Percentiles rank a stretch among this genome's conserved stretches.
Conservation (phyloP, 2,113 vertebrate species). For the Hydropotes inermis region DNA sequence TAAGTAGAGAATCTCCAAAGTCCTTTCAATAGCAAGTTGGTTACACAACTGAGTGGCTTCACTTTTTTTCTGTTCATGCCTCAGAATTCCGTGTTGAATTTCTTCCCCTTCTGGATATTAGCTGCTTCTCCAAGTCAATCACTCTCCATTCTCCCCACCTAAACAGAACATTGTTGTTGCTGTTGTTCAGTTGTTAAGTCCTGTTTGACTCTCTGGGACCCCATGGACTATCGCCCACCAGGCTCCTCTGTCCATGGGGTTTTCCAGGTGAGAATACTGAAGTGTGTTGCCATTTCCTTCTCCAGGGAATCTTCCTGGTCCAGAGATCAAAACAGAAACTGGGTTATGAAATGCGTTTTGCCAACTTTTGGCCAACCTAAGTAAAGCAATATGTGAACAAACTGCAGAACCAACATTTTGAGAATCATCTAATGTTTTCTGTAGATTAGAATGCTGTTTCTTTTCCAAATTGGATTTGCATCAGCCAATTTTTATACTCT, state of each 20-base stretch:
- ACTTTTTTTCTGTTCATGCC: neutral
- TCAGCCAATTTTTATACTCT: neutral
- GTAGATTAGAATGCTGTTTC: neutral
- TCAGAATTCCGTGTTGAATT: neutral
- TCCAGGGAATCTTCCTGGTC: neutral
- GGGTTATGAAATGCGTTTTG: neutral
- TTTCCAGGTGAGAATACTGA: neutral
- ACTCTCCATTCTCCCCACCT: neutral
- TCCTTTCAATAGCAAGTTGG: neutral
- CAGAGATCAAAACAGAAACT: neutral
- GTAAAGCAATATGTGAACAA: neutral
- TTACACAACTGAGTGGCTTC: neutral
- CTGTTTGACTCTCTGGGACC: neutral
- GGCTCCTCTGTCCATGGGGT: neutral
- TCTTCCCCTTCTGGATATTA: neutral
- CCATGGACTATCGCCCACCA: neutral
- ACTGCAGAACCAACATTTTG: neutral
- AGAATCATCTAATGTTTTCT: neutral
- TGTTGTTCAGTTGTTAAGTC: neutral
- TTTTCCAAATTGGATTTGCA: neutral
- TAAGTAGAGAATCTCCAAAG: neutral
- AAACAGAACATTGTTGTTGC: neutral
- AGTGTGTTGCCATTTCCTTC: neutral
- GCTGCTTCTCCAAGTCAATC: neutral
- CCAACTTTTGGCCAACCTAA: neutral